Conservation (phyloP, 2,797 vertebrate species). For the Synanceia verrucosa region DNA sequence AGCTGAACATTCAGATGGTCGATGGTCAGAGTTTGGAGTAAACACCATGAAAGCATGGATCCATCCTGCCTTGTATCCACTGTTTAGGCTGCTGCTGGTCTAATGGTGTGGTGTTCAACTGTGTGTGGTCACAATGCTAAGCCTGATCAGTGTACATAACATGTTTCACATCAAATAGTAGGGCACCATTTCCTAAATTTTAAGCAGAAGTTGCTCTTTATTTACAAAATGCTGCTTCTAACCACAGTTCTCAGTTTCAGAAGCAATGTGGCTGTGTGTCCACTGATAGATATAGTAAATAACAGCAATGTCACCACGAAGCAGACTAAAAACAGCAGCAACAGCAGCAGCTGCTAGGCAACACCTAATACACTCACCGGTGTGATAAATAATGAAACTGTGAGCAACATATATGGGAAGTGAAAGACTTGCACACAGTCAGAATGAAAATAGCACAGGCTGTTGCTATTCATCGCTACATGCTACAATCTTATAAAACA, state of each 20-base stretch:
- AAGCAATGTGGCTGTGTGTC: not conserved
- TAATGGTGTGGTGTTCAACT: no score
- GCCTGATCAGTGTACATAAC: no score
- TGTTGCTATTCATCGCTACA: not conserved
- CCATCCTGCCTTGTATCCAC: no score
- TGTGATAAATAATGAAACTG: not conserved
- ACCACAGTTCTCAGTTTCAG: not conserved
- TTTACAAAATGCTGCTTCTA: not conserved
- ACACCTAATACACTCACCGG: not conserved
- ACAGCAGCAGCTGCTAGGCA: not conserved
- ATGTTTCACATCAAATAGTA: not conserved
- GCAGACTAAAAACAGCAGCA: not conserved
- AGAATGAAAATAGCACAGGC: not conserved
- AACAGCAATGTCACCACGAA: not conserved
- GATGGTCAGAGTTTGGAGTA: no score
- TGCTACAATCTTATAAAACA: not conserved
- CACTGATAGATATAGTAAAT: not conserved
- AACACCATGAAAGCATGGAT: no score
- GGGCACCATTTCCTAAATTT: not conserved
- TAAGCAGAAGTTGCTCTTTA: not conserved
- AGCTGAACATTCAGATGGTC: no score
- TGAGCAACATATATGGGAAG: not conserved
- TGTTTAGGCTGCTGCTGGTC: no score
- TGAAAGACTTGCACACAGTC: conserved; percentile 1
- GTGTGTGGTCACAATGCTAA: no score